A percentile compares a stretch with the other conserved stretches of the same genome.
Evolutionary conservation across 2,797 vertebrate genomes (phyloP).

Genomic region (Peromyscus eremicus): DNA sequence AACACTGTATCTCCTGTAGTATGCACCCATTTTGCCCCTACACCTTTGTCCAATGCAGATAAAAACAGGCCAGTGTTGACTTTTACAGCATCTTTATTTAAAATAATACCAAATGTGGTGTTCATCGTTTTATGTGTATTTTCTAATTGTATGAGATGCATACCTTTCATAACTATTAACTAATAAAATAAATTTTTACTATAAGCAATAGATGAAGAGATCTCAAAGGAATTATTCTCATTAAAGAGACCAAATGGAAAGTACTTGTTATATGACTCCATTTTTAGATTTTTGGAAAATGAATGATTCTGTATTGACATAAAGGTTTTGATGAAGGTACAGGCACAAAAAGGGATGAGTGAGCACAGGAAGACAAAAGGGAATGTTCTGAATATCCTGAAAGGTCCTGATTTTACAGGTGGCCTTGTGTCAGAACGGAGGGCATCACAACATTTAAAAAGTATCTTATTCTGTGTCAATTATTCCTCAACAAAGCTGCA

Average conservation of each 20-base stretch:
- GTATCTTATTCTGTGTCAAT: background rate
- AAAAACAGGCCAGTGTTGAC: background rate
- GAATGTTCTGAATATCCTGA: background rate
- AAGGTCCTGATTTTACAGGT: background rate
- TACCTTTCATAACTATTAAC: background rate
- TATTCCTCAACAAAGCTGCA: background rate
- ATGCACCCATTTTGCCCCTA: background rate
- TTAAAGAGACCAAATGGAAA: background rate
- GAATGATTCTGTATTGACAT: background rate
- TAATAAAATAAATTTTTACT: background rate
- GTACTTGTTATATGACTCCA: background rate
- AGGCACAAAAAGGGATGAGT: background rate
- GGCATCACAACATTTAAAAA: background rate
- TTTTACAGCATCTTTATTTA: background rate
- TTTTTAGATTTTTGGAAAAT: background rate
- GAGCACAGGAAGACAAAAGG: background rate
- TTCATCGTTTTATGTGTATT: background rate
- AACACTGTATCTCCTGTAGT: background rate
- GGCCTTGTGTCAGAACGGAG: background rate
- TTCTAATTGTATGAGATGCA: background rate
- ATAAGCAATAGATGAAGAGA: background rate
- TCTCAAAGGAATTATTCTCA: slow-evolving; percentile 37
- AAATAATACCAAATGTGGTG: background rate
- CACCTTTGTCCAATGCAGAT: background rate
- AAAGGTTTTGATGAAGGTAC: background rate